phyloP scores from a whole-genome alignment of 2,888 invertebrate genomes.

The Hemicrepidius hirtus region DNA sequence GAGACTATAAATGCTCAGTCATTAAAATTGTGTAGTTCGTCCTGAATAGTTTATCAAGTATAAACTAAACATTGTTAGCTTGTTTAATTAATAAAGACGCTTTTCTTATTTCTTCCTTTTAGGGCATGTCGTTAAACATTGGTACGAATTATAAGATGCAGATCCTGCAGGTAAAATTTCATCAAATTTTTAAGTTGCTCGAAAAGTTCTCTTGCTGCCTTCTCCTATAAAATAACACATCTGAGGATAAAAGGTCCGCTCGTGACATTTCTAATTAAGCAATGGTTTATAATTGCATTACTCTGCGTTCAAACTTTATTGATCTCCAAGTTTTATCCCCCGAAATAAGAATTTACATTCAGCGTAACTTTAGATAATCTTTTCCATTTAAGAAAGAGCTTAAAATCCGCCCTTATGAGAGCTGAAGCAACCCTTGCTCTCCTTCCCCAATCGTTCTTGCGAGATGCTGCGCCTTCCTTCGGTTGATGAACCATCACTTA shows the following conservation, averaged over 20 bases:
- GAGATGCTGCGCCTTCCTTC: conserved; percentile 40
- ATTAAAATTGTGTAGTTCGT: conserved; percentile 3
- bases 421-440: conserved; percentile 61
- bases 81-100: conserved; percentile 9
- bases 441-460: conserved; percentile 62
- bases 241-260: conserved; percentile 64
- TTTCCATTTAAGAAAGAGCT: conserved; percentile 66
- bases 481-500: conserved; percentile 56
- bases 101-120: conserved; percentile 5
- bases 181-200: conserved; percentile 24
- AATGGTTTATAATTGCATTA: conserved; percentile 69
- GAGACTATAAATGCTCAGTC: background rate
- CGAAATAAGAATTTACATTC: conserved; percentile 67
- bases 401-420: conserved; percentile 62
- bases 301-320: conserved; percentile 67
- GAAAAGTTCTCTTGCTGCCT: conserved; percentile 15
- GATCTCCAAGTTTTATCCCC: conserved; percentile 67
- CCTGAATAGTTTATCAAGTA: background rate
- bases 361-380: conserved; percentile 66
- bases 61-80: background rate
- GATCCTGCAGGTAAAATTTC: conserved; percentile 17
- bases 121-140: conserved; percentile 15
- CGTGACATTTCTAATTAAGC: conserved; percentile 69
- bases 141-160: background rate
- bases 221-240: conserved; percentile 65